These are phyloP conservation scores for Linnaemya vulpina DNA, from an alignment of 2,888 invertebrate species.

Conservation along the genomic window DNA sequence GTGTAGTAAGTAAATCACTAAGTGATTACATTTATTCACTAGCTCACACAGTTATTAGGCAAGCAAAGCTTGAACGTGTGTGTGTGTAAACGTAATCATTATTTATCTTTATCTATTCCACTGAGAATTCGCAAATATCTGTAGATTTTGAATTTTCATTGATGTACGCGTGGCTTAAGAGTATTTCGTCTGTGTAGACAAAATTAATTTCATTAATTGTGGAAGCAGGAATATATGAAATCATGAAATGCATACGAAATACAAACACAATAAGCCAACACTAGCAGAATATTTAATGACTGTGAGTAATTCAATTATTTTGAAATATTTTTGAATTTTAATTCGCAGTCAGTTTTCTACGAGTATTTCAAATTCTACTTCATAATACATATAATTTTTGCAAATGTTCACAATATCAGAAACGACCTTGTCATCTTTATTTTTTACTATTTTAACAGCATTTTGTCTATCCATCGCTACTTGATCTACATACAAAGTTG, in stretches of 20 bases:
- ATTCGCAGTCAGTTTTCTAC: neutral
- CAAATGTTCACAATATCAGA: constrained; percentile 14
- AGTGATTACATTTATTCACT: constrained; percentile 41
- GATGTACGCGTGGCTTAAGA: too few species aligned
- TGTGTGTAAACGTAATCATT: neutral
- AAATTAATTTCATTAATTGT: constrained; percentile 17
- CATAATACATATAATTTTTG: neutral
- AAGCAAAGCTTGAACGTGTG: neutral
- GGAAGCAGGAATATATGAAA: constrained; percentile 14
- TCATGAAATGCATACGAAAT: constrained; percentile 51
- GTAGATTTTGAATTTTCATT: constrained; percentile 18
- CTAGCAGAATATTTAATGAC: constrained; percentile 55
- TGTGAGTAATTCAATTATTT: constrained; percentile 15
- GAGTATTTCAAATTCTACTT: neutral
- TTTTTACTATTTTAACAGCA: neutral
- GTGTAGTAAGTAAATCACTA: constrained; percentile 46
- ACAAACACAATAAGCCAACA: constrained; percentile 21
- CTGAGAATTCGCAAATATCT: constrained; percentile 45
- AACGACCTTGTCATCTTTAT: constrained; percentile 15
- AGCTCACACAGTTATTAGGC: constrained; percentile 31
- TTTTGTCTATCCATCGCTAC: constrained; percentile 2
- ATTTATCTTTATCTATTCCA: neutral
- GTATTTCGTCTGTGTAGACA: constrained; percentile 12
- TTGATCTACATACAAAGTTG: constrained; percentile 23
- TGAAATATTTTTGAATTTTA: neutral